Conservation (phyloP, 2,888 invertebrate genomes). For the Ametastegia equiseti region DNA sequence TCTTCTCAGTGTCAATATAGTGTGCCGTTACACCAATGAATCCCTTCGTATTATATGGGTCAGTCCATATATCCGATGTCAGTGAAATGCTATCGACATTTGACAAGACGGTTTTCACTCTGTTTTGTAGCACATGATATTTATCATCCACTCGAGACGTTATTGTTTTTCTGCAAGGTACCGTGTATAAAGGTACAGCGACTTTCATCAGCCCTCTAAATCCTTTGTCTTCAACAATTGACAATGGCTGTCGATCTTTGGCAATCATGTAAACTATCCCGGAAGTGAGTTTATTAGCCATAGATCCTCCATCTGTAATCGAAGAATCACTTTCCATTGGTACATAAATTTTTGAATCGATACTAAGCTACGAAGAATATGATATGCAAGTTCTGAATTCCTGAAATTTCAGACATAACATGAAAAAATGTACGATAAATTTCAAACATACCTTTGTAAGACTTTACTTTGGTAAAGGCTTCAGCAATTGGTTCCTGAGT, state of each 20-base stretch:
- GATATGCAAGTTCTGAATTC: not conserved
- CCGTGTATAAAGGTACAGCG: not conserved
- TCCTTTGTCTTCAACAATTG: not conserved
- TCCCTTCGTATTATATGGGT: too few relatives aligned
- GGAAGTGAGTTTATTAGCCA: not conserved
- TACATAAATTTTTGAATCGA: too few relatives aligned
- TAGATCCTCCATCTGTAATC: not conserved
- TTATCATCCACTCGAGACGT: not conserved
- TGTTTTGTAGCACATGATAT: not conserved
- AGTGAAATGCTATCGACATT: not conserved
- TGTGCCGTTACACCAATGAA: too few relatives aligned
- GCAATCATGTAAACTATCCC: not conserved
- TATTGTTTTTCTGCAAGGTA: not conserved
- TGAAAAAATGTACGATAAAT: not conserved
- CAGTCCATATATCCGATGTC: too few relatives aligned
- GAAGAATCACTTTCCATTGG: conserved; percentile 22
- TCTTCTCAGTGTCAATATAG: too few relatives aligned
- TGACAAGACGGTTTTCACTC: not conserved
- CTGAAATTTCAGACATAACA: not conserved
- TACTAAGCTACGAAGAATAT: too few relatives aligned
- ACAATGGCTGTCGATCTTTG: not conserved
- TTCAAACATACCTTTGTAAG: not conserved
- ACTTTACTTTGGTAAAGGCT: not conserved
- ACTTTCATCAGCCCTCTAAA: not conserved
- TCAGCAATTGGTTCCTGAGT: not conserved